Conservation (phyloP, 2,113 vertebrate genomes). For the Silurus glanis region DNA sequence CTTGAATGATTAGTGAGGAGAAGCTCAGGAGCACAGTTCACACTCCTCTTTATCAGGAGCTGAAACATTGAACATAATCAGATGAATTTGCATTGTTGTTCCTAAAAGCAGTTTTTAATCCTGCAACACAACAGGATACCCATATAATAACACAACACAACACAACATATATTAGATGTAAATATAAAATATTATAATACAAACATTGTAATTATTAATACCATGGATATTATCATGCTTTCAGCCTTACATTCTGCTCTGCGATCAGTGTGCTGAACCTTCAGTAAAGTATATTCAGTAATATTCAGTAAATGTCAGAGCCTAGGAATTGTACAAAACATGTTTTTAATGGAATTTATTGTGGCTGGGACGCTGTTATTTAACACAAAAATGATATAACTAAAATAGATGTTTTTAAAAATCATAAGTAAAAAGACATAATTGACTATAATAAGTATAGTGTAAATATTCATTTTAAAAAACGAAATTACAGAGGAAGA, state of each 20-base stretch:
- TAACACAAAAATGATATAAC: neutral
- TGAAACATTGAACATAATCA: neutral
- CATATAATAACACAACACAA: no score
- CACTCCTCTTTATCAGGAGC: constrained; percentile 6
- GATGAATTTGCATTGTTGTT: neutral
- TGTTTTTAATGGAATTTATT: neutral
- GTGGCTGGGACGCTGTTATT: neutral
- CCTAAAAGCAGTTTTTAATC: neutral
- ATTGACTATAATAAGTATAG: neutral
- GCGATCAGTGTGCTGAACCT: neutral
- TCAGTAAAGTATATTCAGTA: no score
- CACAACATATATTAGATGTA: no score
- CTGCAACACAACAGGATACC: neutral
- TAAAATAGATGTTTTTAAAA: neutral
- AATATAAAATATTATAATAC: no score
- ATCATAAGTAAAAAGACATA: neutral
- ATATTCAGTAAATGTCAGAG: neutral
- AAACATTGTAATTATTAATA: no score
- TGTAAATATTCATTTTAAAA: neutral
- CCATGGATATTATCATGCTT: neutral
- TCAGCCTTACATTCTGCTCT: neutral
- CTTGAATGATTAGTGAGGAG: neutral
- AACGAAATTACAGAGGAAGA: neutral
- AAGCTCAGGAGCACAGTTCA: constrained; percentile 8
- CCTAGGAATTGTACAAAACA: neutral